Evolutionary conservation across 2,113 vertebrate genomes (phyloP), one percentile per base, ranked within the genome.

Genomic region (Pteropus alecto): DNA sequence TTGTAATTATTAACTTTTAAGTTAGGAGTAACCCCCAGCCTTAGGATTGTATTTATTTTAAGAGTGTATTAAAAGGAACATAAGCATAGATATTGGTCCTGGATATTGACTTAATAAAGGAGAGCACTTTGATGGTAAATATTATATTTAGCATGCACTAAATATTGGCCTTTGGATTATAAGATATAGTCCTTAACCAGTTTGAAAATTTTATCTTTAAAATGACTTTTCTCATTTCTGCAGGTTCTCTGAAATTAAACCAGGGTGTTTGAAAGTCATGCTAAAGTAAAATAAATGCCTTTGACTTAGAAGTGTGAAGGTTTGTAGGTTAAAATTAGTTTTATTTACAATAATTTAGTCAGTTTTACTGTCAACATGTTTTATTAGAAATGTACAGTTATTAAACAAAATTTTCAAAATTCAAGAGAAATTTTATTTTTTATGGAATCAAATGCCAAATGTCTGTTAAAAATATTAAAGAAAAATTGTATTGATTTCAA

Each of bases 221-320:
- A 89, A 78, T 83, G 95, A 78, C 46, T 98, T 76, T 98, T 84
- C 96, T 98, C 81, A 2, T 98, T 98, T 98, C 96, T 83, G n/a
- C 98, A 99, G 99, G 98, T 99, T 99, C 97, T 98, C 99, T 87
- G 99, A 99, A 98, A 98, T 99, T 98, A 99, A 99, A 97, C 98
- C 98, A 93, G 99, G 99, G 95, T 99, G 99, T 87, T 95, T 99
- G 98, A 99, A 99, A 98, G 99, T 99, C 94, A 99, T 98, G 98
- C 97, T 99, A 98, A 99, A 98, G 96, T 99, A 98, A 99, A 98
- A 93, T 78, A 65, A 87, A 97, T 8, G 3, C 91, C 58, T 94
- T 7, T 13, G 87, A 96, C 92, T 98, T 90, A 96, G 60, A 93
- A 97, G 24, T 92, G 33, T 61, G 78, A 92, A 96, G 58, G n/a